phyloP scores from a whole-genome alignment of 2,113 vertebrate genomes.

The Neotragus moschatus region DNA sequence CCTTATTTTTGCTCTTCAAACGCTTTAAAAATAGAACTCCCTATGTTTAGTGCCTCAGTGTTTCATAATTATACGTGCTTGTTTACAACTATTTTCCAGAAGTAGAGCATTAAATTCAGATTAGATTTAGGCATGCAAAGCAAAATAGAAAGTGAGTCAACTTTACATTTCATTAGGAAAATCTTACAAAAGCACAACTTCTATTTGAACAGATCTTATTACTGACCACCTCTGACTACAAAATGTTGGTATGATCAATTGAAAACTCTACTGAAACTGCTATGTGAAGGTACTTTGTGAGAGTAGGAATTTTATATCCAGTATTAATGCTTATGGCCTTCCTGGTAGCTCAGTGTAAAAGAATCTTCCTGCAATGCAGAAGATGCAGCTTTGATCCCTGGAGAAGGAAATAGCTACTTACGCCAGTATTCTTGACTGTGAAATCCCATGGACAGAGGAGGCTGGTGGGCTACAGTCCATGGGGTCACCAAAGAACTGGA shows the following conservation, averaged over 20 bases:
- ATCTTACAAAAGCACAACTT: not conserved
- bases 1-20: conserved; percentile 14
- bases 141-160: not conserved
- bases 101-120: not conserved
- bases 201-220: not conserved
- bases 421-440: not conserved
- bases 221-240: not conserved
- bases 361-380: not conserved
- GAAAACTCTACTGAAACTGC: not conserved
- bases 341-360: not conserved
- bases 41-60: not conserved
- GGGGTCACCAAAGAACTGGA: not conserved
- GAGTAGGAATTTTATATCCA: not conserved
- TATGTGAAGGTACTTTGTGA: not conserved
- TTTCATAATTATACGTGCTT: conserved; percentile 26
- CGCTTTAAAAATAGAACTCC: conserved; percentile 17
- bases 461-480: not conserved
- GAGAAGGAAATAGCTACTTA: not conserved
- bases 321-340: not conserved
- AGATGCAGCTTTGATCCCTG: not conserved
- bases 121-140: not conserved
- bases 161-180: not conserved
- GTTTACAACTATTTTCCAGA: conserved; percentile 36
- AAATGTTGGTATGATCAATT: not conserved
- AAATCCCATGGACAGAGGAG: not conserved